Percentiles rank a stretch among this genome's conserved stretches.
Conservation (phyloP, 2,888 invertebrate genomes). For the Ferrisia virgata region DNA sequence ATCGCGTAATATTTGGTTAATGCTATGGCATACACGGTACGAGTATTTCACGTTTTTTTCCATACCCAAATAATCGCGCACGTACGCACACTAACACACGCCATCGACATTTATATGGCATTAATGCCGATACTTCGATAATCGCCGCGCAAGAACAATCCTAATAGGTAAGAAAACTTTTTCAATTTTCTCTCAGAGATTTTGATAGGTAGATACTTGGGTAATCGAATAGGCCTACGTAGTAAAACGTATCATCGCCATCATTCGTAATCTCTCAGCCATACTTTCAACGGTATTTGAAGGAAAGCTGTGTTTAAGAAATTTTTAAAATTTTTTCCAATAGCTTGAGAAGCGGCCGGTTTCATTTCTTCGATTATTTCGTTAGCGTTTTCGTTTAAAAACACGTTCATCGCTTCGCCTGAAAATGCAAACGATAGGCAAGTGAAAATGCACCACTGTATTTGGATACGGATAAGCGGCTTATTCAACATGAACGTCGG, state of each 20-base stretch:
- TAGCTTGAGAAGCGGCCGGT: conserved; percentile 69
- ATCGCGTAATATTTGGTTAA: conserved; percentile 4
- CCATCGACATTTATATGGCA: not conserved
- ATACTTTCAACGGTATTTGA: conserved; percentile 67
- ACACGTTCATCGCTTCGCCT: conserved; percentile 81
- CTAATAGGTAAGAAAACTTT: not conserved
- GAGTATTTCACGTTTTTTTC: not conserved
- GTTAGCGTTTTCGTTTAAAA: conserved; percentile 74
- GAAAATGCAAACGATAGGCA: not conserved
- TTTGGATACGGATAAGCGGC: not conserved
- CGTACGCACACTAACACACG: not conserved
- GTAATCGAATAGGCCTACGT: not conserved
- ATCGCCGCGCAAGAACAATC: not conserved
- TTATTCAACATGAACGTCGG: no score
- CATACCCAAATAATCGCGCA: not conserved
- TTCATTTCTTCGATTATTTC: conserved; percentile 81
- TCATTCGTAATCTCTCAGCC: conserved; percentile 50
- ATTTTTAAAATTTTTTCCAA: conserved; percentile 69
- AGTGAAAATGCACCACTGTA: not conserved
- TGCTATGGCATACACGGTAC: not conserved
- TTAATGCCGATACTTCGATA: not conserved
- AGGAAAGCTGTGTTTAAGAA: conserved; percentile 72
- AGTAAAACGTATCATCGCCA: not conserved
- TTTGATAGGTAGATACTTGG: not conserved
- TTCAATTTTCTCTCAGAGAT: not conserved